phyloP scores from a whole-genome alignment of 2,888 invertebrate species.

The Tenthredo amoena region DNA sequence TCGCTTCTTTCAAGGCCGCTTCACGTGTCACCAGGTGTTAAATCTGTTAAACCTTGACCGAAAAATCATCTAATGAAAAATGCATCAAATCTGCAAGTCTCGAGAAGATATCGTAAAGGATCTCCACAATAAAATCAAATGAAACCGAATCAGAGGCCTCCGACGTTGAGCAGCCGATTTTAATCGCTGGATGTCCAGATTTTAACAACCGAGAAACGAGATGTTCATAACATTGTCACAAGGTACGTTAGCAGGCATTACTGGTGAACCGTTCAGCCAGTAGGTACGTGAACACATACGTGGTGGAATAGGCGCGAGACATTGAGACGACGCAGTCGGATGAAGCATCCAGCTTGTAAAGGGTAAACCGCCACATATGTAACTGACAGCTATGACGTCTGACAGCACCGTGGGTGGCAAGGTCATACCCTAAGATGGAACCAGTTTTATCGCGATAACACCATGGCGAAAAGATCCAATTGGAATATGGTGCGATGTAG shows the following conservation, averaged over 20 bases:
- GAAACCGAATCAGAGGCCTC: background rate
- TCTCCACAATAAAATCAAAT: background rate
- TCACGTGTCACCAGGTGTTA: conserved; percentile 13
- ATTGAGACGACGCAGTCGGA: conserved; percentile 20
- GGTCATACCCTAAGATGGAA: conserved; percentile 49
- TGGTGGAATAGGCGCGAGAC: conserved; percentile 26
- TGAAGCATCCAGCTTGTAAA: conserved; percentile 36
- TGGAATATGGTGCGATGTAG: background rate
- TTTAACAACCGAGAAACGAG: conserved; percentile 41
- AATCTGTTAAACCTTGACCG: background rate
- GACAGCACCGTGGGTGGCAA: conserved; percentile 58
- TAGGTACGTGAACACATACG: background rate
- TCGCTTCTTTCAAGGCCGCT: background rate
- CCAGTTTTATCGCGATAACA: conserved; percentile 29
- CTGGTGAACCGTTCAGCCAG: background rate
- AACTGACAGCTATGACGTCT: conserved; percentile 68
- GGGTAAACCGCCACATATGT: conserved; percentile 24
- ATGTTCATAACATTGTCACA: conserved; percentile 65
- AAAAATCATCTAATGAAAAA: background rate
- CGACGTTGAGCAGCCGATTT: conserved; percentile 11
- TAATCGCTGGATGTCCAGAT: conserved; percentile 10
- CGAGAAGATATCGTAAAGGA: background rate
- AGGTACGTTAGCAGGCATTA: conserved; percentile 57
- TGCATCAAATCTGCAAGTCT: background rate
- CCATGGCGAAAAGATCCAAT: conserved; percentile 26